phyloP scores from a whole-genome alignment of 64 coral and sea anemone genomes.

The Actinia tenebrosa region DNA sequence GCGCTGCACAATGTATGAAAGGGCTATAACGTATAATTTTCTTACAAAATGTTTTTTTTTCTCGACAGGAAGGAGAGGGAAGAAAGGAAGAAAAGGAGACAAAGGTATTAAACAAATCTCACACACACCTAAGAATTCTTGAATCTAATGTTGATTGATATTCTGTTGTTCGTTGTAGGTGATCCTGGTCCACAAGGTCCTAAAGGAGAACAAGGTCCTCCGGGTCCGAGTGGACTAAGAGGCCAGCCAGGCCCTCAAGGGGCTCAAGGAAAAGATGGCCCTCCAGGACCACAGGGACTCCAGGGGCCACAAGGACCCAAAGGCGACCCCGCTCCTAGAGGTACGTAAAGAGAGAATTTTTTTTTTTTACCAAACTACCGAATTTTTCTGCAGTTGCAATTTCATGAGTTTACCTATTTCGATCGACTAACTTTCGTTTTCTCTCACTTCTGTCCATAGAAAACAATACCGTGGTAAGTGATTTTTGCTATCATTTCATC shows the following conservation, averaged over 20 bases:
- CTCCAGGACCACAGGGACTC: conserved; percentile 13
- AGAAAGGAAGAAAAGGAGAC: conserved; percentile 16
- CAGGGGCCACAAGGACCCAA: conserved; percentile 16
- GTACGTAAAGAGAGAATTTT: neutral
- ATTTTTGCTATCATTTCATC: neutral
- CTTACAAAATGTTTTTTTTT: neutral
- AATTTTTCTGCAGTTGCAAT: no score
- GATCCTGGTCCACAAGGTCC: conserved; percentile 18
- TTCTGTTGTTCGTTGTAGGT: conserved; percentile 1
- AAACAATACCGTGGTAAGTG: conserved; percentile 16
- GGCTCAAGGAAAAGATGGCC: conserved; percentile 23
- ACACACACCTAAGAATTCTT: neutral
- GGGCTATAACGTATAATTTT: no score
- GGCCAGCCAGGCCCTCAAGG: conserved; percentile 22
- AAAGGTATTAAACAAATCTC: conserved; percentile 20
- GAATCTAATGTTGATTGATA: neutral
- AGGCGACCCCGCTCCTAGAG: conserved; percentile 18
- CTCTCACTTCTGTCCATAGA: neutral
- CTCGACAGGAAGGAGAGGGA: conserved; percentile 21
- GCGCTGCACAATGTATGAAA: no score
- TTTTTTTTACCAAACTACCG: neutral
- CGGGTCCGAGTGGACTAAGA: conserved; percentile 19
- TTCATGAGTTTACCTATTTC: neutral
- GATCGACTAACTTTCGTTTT: neutral
- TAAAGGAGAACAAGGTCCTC: conserved; percentile 8